Evolutionary conservation across 2,888 invertebrate genomes (phyloP).

Genomic region (Disparrhopalites patrizii): DNA sequence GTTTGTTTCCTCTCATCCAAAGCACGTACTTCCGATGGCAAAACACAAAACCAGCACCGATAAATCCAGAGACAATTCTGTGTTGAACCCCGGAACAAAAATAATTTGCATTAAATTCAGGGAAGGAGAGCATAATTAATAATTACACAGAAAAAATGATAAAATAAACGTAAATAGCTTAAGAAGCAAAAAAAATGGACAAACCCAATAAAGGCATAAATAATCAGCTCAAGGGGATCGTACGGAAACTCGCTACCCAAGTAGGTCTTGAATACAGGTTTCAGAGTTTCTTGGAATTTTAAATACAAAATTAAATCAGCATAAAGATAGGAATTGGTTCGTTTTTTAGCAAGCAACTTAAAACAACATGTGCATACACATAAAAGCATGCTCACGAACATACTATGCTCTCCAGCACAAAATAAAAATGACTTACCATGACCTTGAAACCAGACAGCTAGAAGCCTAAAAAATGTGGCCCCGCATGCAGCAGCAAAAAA

Average conservation of each 20-base stretch:
- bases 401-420: too few species aligned
- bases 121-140: too few species aligned
- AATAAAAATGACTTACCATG: constrained; percentile 37
- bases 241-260: constrained; percentile 94
- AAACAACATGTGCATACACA: too few species aligned
- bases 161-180: too few species aligned
- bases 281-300: constrained; percentile 73
- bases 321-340: too few species aligned
- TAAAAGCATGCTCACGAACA: too few species aligned
- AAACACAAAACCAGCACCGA: constrained; percentile 88
- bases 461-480: constrained; percentile 86
- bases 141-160: too few species aligned
- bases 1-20: constrained; percentile 87
- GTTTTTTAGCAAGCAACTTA: too few species aligned
- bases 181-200: too few species aligned
- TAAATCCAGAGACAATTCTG: constrained; percentile 81
- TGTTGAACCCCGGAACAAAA: too few species aligned
- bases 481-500: constrained; percentile 98
- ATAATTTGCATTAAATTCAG: too few species aligned
- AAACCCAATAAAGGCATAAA: constrained; percentile 89
- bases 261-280: constrained; percentile 88
- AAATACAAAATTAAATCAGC: too few species aligned
- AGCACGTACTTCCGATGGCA: constrained; percentile 87
- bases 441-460: constrained; percentile 81
- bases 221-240: constrained; percentile 91